A percentile compares a stretch with the other conserved stretches of the same genome.
Evolutionary conservation across 37 sponge, comb jelly and placozoan species (phyloP).

Genomic region (Chondrilla cf. caribensis): DNA sequence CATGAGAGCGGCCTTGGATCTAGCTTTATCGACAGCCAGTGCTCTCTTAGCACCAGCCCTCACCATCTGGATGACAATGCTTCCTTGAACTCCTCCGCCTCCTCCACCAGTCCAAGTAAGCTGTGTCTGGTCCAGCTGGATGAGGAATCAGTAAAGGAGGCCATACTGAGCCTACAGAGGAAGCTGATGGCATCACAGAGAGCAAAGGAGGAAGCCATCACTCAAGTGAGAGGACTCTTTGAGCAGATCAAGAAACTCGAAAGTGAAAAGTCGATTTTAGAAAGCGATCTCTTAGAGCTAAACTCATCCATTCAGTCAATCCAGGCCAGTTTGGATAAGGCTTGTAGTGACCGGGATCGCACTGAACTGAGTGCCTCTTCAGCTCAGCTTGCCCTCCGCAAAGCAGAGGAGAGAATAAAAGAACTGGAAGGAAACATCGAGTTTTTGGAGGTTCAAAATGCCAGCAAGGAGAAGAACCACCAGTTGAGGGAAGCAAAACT

Average conservation of each 20-base stretch:
- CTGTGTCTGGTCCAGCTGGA: not conserved
- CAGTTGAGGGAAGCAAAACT: conserved; percentile 15
- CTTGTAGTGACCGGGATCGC: conserved; percentile 5
- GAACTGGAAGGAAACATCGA: conserved; percentile 15
- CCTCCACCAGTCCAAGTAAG: not conserved
- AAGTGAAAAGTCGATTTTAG: conserved; percentile 29
- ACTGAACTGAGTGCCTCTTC: not conserved
- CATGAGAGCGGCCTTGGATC: conserved; percentile 53
- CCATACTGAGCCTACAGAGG: conserved; percentile 46
- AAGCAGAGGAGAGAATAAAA: not conserved
- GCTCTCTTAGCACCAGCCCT: conserved; percentile 5
- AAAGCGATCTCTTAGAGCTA: conserved; percentile 17
- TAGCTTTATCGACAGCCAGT: not conserved
- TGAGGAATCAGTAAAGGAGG: conserved; percentile 20
- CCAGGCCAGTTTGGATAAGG: conserved; percentile 20
- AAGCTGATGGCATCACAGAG: conserved; percentile 32
- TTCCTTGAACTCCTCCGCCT: not conserved
- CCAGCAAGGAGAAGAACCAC: not conserved
- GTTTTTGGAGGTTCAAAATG: conserved; percentile 16
- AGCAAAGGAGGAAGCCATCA: conserved; percentile 21
- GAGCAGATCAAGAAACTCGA: conserved; percentile 23
- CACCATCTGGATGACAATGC: not conserved
- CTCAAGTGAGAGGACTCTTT: not conserved
- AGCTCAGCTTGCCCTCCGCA: not conserved
- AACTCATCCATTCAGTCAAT: conserved; percentile 7